Conservation (phyloP, 2,888 invertebrate genomes). For the Meganola albula region DNA sequence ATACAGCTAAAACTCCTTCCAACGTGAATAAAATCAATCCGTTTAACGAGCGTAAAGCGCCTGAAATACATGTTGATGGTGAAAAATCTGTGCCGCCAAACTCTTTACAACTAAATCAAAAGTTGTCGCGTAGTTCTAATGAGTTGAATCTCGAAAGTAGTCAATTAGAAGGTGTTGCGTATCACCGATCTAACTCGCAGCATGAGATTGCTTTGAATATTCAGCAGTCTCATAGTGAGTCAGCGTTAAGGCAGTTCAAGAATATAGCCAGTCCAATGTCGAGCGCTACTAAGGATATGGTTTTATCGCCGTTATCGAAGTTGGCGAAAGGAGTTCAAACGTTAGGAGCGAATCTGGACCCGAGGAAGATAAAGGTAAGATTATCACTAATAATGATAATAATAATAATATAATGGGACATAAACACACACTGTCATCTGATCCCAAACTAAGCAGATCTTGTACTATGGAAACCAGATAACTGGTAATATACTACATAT, state of each 20-base stretch:
- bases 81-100: conserved; percentile 71
- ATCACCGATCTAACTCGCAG: conserved; percentile 77
- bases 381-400: too few relatives aligned
- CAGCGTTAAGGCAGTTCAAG: conserved; percentile 83
- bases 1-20: conserved; percentile 51
- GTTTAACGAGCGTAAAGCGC: conserved; percentile 68
- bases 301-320: conserved; percentile 86
- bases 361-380: conserved; percentile 82
- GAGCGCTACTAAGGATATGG: conserved; percentile 80
- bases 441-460: too few relatives aligned
- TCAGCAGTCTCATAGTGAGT: conserved; percentile 87
- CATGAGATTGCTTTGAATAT: conserved; percentile 84
- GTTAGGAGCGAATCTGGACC: conserved; percentile 90
- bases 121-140: conserved; percentile 83
- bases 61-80: conserved; percentile 79
- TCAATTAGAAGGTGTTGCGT: conserved; percentile 38
- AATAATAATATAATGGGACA: too few relatives aligned
- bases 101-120: conserved; percentile 76
- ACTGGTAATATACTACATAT: too few relatives aligned
- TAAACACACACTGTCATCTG: too few relatives aligned
- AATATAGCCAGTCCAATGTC: conserved; percentile 83
- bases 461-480: too few relatives aligned
- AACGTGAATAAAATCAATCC: conserved; percentile 58
- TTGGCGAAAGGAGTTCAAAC: conserved; percentile 92
- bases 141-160: conserved; percentile 75